Evolutionary conservation across 30 jellyfish, hydroid and myxozoan genomes (phyloP).

Genomic region (Aurelia sp.): DNA sequence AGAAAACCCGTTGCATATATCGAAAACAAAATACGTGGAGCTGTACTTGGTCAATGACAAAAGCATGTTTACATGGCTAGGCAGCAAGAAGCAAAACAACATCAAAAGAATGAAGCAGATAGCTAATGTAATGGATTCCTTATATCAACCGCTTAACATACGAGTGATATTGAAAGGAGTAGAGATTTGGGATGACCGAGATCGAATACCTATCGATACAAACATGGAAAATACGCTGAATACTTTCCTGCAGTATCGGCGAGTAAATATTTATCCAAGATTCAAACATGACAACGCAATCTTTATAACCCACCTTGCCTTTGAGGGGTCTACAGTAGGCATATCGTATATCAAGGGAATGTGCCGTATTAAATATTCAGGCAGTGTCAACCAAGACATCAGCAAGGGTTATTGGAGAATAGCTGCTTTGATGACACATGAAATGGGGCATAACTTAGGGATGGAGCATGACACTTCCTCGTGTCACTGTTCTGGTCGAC

Average conservation of each 20-base stretch:
- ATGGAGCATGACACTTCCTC: constrained; percentile 66
- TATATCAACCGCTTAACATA: constrained; percentile 38
- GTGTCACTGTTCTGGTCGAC: constrained; percentile 56
- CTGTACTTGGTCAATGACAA: constrained; percentile 68
- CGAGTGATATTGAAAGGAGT: constrained; percentile 62
- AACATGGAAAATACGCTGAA: constrained; percentile 22
- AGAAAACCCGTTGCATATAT: neutral
- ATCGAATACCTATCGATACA: constrained; percentile 22
- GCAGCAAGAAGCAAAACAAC: constrained; percentile 26
- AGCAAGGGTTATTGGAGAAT: constrained; percentile 26
- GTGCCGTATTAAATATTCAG: constrained; percentile 57
- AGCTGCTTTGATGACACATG: constrained; percentile 79
- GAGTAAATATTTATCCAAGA: constrained; percentile 7
- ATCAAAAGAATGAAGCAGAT: constrained; percentile 51
- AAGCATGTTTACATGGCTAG: constrained; percentile 36
- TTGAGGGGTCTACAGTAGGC: constrained; percentile 68
- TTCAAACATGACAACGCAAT: constrained; percentile 72
- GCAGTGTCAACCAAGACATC: constrained; percentile 65
- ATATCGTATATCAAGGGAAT: constrained; percentile 70
- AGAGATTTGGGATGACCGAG: constrained; percentile 67
- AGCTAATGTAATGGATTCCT: constrained; percentile 56
- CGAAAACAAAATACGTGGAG: constrained; percentile 67
- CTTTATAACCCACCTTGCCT: constrained; percentile 29
- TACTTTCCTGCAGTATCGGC: constrained; percentile 42
- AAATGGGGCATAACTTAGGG: constrained; percentile 81